A percentile compares a stretch with the other conserved stretches of the same genome.
phyloP scores from a whole-genome alignment of 2,797 vertebrate genomes.

The Brotula barbata region DNA sequence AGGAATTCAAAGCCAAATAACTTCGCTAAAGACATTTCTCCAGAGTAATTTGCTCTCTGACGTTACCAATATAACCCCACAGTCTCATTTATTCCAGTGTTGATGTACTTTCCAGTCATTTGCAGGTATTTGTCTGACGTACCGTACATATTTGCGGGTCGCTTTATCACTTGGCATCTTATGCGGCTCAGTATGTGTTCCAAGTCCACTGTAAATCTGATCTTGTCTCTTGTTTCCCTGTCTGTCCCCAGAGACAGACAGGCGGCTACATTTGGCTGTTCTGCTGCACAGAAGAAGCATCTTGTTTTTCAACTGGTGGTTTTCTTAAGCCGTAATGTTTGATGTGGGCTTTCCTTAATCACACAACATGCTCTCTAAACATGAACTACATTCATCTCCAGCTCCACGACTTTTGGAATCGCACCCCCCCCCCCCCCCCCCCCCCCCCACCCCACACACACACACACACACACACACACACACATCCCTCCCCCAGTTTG shows the following conservation, averaged over 20 bases:
- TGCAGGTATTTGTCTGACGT: background rate
- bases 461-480: too few relatives aligned
- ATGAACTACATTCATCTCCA: conserved; percentile 78
- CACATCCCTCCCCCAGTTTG: conserved; percentile 23
- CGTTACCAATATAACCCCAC: too few relatives aligned
- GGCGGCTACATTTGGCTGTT: conserved; percentile 64
- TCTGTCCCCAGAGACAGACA: conserved; percentile 71
- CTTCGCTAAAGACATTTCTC: background rate
- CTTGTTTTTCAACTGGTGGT: conserved; percentile 81
- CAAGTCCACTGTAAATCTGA: conserved; percentile 34
- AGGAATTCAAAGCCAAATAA: conserved; percentile 16
- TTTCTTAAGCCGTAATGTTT: conserved; percentile 76
- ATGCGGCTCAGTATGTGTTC: conserved; percentile 30
- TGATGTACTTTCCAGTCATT: background rate
- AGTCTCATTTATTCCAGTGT: conserved; percentile 5
- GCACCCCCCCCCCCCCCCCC: background rate
- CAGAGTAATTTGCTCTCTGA: background rate
- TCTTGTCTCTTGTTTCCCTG: conserved; percentile 59
- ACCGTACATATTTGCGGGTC: background rate
- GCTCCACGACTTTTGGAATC: conserved; percentile 60
- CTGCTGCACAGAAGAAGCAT: conserved; percentile 71
- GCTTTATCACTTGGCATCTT: conserved; percentile 12
- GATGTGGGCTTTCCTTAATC: conserved; percentile 82
- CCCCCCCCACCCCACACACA: too few relatives aligned
- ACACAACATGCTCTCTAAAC: conserved; percentile 82